A percentile compares a stretch with the other conserved stretches of the same genome.
Evolutionary conservation across 2,888 invertebrate species (phyloP).

Genomic region (Electrophaes corylata): DNA sequence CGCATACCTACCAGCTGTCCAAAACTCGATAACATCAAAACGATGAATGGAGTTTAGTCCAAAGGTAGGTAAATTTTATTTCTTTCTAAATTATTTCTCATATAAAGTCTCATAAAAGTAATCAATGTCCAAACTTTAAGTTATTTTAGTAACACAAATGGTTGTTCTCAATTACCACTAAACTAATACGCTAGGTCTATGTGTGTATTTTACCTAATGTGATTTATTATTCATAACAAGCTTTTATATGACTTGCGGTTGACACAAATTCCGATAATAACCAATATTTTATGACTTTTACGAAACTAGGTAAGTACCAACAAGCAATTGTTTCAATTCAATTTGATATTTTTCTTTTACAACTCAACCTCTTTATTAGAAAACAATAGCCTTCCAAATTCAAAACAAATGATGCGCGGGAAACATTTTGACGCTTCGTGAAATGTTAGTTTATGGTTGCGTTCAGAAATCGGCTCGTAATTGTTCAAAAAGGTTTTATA

Average conservation of each 20-base stretch:
- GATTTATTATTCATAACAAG: conserved; percentile 11
- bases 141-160: too few relatives aligned
- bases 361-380: conserved; percentile 41
- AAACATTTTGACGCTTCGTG: conserved; percentile 73
- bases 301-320: conserved; percentile 26
- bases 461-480: conserved; percentile 60
- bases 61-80: too few relatives aligned
- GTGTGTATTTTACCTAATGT: background rate
- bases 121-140: too few relatives aligned
- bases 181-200: too few relatives aligned
- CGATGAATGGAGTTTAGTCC: too few relatives aligned
- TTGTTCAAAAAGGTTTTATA: conserved; percentile 72
- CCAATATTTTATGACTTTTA: conserved; percentile 46
- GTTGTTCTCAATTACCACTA: too few relatives aligned
- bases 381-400: conserved; percentile 29
- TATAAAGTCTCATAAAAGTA: too few relatives aligned
- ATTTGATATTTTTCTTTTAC: conserved; percentile 46
- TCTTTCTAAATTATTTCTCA: too few relatives aligned
- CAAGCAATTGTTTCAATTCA: conserved; percentile 76
- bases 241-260: conserved; percentile 3
- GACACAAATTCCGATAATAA: conserved; percentile 19
- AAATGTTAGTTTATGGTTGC: conserved; percentile 66
- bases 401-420: conserved; percentile 56
- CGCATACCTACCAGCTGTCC: too few relatives aligned
- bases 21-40: too few relatives aligned